These are phyloP conservation scores for Apaloderma vittatum DNA, from an alignment of 2,113 vertebrate genomes.

Conservation along the genomic window DNA sequence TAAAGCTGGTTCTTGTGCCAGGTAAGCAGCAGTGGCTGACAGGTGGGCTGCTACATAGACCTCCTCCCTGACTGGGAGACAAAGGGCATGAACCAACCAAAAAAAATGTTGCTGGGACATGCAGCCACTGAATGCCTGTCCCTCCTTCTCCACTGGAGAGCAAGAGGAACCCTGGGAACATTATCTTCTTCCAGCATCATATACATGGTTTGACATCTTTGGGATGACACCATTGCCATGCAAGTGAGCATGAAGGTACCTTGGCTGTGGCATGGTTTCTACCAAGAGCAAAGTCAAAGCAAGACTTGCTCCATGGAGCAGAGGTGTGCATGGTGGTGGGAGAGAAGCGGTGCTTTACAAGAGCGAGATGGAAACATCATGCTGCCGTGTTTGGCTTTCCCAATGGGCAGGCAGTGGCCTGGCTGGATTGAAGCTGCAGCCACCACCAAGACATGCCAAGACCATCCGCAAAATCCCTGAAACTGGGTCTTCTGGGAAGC, in stretches of 20 bases:
- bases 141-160: neutral
- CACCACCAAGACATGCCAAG: neutral
- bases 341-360: neutral
- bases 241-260: neutral
- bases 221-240: neutral
- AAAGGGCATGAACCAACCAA: neutral
- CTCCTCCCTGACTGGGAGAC: neutral
- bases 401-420: neutral
- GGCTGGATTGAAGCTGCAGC: neutral
- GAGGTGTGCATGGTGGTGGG: neutral
- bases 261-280: neutral
- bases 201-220: neutral
- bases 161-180: neutral
- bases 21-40: neutral
- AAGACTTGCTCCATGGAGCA: fast-evolving
- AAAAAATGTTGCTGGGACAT: fast-evolving
- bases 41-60: neutral
- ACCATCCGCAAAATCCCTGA: neutral
- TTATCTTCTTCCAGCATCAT: neutral
- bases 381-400: neutral
- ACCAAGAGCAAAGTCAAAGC: neutral
- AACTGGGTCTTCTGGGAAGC: neutral
- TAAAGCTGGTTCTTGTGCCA: neutral
- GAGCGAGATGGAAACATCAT: neutral
- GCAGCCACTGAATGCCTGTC: neutral